A percentile compares a stretch with the other conserved stretches of the same genome.
phyloP scores from a whole-genome alignment of 1,140 invertebrate genomes.

The Panagrolaimus sp. region DNA sequence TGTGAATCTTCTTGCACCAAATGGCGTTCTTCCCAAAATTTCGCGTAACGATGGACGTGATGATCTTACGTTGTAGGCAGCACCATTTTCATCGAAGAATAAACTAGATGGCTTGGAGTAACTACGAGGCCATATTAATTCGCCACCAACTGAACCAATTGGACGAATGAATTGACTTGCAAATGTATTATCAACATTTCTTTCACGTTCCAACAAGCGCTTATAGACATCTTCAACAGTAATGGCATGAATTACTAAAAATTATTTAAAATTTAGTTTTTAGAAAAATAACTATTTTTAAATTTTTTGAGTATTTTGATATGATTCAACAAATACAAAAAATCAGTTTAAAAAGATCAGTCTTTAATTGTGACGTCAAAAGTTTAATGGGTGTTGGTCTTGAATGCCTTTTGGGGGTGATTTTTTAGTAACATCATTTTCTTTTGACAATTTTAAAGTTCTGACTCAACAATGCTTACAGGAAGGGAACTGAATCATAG shows the following conservation, averaged over 20 bases:
- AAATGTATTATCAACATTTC: conserved; percentile 21
- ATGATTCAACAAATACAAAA: too few species aligned
- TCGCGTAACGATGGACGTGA: conserved; percentile 12
- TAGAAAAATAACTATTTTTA: too few species aligned
- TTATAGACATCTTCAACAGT: conserved; percentile 27
- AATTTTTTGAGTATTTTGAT: too few species aligned
- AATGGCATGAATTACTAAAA: conserved; percentile 20
- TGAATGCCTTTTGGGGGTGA: too few species aligned
- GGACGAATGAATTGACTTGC: conserved; percentile 22
- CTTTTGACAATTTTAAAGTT: too few species aligned
- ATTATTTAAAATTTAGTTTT: not conserved
- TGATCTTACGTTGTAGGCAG: conserved; percentile 24
- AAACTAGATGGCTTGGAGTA: conserved; percentile 31
- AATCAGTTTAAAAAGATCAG: too few species aligned
- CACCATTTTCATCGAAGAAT: conserved; percentile 37
- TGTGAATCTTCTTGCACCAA: not conserved
- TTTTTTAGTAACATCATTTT: too few species aligned
- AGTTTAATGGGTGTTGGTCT: too few species aligned
- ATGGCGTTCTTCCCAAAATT: conserved; percentile 6
- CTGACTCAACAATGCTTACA: too few species aligned
- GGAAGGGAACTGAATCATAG: too few species aligned
- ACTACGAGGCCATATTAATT: conserved; percentile 32
- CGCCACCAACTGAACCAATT: conserved; percentile 23
- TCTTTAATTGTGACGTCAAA: too few species aligned
- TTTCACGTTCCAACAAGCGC: conserved; percentile 20